Conservation (phyloP, 2,888 invertebrate species). For the Pinctada fucata region DNA sequence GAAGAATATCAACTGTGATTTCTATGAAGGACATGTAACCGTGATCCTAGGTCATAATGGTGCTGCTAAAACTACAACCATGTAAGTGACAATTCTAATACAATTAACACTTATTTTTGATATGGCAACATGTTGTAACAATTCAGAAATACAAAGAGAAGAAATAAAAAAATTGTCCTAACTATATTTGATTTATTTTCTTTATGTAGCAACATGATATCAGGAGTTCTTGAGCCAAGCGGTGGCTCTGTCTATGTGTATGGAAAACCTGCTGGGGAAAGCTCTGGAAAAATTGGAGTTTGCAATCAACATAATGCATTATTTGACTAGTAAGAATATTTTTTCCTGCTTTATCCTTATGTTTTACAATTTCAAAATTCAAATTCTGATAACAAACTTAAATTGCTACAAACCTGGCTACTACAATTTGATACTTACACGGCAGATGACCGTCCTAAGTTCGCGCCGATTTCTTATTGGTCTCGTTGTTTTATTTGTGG, state of each 20-base stretch:
- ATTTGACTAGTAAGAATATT: constrained; percentile 74
- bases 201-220: constrained; percentile 69
- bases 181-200: too few species aligned
- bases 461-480: too few species aligned
- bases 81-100: constrained; percentile 59
- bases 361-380: too few species aligned
- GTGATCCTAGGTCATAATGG: constrained; percentile 75
- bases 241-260: constrained; percentile 60
- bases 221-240: constrained; percentile 68
- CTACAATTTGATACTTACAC: too few species aligned
- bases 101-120: too few species aligned
- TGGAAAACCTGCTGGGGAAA: constrained; percentile 45
- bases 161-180: too few species aligned
- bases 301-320: constrained; percentile 78
- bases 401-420: too few species aligned
- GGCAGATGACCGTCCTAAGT: too few species aligned
- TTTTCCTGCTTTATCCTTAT: background rate
- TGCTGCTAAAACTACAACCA: constrained; percentile 75
- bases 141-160: too few species aligned
- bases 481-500: too few species aligned
- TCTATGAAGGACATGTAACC: constrained; percentile 72
- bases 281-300: constrained; percentile 69
- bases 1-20: constrained; percentile 65
- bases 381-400: too few species aligned
- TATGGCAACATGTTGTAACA: too few species aligned